A percentile compares a stretch with the other conserved stretches of the same genome.
These are phyloP conservation scores for Napeogenes inachia DNA, from an alignment of 2,888 invertebrate species.

Conservation along the genomic window DNA sequence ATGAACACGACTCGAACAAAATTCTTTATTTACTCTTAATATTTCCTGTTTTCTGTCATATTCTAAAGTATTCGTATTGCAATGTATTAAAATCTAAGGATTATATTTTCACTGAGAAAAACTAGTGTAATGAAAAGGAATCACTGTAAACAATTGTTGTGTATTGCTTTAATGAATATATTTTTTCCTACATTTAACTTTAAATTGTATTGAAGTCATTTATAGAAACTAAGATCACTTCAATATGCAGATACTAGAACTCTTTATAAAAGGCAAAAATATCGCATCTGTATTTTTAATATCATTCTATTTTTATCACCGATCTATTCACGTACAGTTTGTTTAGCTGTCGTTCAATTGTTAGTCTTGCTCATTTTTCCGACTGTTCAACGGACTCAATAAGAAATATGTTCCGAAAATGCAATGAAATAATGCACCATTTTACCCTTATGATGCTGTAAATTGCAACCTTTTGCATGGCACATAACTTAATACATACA, in stretches of 20 bases:
- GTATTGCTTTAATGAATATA: too few relatives aligned
- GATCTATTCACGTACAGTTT: conserved; percentile 15
- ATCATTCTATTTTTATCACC: conserved; percentile 1
- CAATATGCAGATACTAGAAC: too few relatives aligned
- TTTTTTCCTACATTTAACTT: too few relatives aligned
- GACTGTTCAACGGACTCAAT: conserved; percentile 17
- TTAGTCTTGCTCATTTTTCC: conserved; percentile 15
- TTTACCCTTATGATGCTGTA: background rate
- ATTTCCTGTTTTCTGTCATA: too few relatives aligned
- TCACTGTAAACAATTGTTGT: too few relatives aligned
- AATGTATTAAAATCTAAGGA: too few relatives aligned
- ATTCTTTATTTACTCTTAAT: too few relatives aligned
- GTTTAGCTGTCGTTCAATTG: conserved; percentile 15
- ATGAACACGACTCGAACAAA: conserved; percentile 11
- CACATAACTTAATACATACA: background rate
- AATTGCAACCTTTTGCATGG: conserved; percentile 1
- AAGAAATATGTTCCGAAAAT: conserved; percentile 19
- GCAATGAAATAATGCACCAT: conserved; percentile 12
- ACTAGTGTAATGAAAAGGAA: too few relatives aligned
- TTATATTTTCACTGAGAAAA: too few relatives aligned
- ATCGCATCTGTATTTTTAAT: background rate
- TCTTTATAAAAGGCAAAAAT: background rate
- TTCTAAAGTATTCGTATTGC: too few relatives aligned
- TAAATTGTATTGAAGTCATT: too few relatives aligned
- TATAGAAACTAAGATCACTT: too few relatives aligned